These are phyloP conservation scores for Eulacestoma nigropectus DNA, from an alignment of 2,113 vertebrate species.

Conservation along the genomic window DNA sequence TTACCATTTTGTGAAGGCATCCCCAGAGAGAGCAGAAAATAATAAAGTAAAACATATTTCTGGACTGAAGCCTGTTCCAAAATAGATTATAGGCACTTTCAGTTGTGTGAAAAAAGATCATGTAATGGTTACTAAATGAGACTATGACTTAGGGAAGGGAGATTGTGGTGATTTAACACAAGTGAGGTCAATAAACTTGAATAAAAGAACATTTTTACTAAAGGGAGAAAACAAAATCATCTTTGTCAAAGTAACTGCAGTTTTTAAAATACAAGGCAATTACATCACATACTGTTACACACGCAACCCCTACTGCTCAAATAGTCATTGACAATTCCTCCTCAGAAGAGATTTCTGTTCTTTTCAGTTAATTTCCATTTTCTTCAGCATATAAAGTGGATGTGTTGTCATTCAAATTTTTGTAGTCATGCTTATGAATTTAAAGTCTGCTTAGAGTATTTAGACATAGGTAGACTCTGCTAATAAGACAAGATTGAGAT, in stretches of 20 bases:
- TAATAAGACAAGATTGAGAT: background rate
- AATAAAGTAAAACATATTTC: slow-evolving; percentile 69
- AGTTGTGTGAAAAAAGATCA: slow-evolving; percentile 61
- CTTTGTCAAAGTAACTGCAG: background rate
- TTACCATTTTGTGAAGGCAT: slow-evolving; percentile 71
- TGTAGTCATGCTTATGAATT: background rate
- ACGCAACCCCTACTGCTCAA: background rate
- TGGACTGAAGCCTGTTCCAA: slow-evolving; percentile 59
- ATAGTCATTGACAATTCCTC: background rate
- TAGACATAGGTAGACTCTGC: background rate
- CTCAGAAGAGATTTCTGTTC: slow-evolving; percentile 10
- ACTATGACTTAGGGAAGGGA: slow-evolving; percentile 4
- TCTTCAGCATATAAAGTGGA: background rate
- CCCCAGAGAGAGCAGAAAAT: slow-evolving; percentile 67
- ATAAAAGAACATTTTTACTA: slow-evolving; percentile 20
- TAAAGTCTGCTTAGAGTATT: background rate
- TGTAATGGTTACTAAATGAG: slow-evolving; percentile 21
- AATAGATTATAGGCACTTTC: slow-evolving; percentile 55
- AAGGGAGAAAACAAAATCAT: background rate
- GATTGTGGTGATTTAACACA: slow-evolving; percentile 35
- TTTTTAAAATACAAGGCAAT: slow-evolving; percentile 33
- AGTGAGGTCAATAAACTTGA: slow-evolving; percentile 42
- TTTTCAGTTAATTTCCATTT: slow-evolving; percentile 44
- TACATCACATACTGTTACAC: background rate
- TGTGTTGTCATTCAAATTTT: background rate